Percentiles rank a stretch among this genome's conserved stretches.
These are phyloP conservation scores for Trogon melanurus DNA, from an alignment of 2,113 vertebrate species.

Conservation along the genomic window DNA sequence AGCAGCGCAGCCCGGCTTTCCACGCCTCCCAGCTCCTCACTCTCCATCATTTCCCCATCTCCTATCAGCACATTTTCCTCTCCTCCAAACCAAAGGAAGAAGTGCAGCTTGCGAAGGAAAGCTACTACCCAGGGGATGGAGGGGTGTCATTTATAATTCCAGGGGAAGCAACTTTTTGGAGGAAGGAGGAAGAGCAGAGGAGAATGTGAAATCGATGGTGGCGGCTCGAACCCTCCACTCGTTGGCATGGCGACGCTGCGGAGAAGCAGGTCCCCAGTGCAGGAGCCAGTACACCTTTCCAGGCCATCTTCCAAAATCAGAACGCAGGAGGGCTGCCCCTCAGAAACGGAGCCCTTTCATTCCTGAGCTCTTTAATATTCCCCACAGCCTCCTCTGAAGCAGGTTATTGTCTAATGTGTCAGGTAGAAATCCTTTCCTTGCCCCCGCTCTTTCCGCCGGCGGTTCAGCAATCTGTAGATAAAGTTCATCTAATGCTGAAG, in stretches of 20 bases:
- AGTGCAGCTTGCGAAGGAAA: background rate
- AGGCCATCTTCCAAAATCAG: background rate
- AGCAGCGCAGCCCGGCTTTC: fast-evolving
- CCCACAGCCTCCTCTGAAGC: background rate
- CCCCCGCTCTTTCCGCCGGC: fast-evolving
- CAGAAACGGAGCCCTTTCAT: background rate
- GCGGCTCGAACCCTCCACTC: background rate
- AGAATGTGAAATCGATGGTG: background rate
- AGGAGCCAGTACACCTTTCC: background rate
- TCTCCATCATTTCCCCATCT: background rate
- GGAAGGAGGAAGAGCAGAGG: background rate
- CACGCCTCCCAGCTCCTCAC: background rate
- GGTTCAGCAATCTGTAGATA: constrained; percentile 18
- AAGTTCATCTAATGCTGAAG: constrained; percentile 1
- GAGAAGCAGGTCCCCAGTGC: background rate
- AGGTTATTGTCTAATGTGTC: constrained; percentile 14
- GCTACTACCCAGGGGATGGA: background rate
- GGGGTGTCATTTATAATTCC: background rate
- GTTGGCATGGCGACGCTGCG: background rate
- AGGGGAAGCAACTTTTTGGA: background rate
- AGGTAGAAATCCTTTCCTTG: background rate
- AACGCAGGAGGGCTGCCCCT: background rate
- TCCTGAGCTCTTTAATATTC: constrained; percentile 28
- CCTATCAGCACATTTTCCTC: background rate
- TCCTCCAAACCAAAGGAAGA: background rate